These are phyloP conservation scores for Tragelaphus scriptus DNA, from an alignment of 2,113 vertebrate species.

Conservation along the genomic window DNA sequence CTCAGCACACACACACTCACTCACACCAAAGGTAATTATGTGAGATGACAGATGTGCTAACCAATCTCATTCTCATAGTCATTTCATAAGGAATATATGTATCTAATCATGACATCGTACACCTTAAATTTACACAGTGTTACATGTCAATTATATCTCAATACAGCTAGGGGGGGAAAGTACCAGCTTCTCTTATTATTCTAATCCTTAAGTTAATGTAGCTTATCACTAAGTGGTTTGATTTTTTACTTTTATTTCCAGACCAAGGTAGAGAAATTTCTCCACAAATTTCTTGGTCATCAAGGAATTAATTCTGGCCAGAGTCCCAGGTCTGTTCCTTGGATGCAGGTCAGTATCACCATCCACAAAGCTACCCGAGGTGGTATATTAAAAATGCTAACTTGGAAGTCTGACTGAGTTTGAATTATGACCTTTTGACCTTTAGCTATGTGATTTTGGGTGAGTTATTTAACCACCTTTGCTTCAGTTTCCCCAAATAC, in stretches of 20 bases:
- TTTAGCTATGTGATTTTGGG: neutral
- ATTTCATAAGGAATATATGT: neutral
- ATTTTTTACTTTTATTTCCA: neutral
- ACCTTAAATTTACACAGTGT: neutral
- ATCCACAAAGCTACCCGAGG: neutral
- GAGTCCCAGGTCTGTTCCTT: neutral
- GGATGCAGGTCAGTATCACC: neutral
- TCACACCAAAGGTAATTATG: neutral
- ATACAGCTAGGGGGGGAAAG: neutral
- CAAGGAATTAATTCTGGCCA: neutral
- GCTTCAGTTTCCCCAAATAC: neutral
- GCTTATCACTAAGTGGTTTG: neutral
- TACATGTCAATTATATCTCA: neutral
- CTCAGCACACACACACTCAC: neutral
- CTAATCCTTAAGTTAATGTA: neutral
- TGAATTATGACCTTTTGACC: neutral
- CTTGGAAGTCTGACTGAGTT: neutral
- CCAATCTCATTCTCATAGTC: neutral
- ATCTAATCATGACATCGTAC: neutral
- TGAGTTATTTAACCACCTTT: slow-evolving; percentile 7
- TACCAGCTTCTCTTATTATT: neutral
- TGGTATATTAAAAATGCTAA: neutral
- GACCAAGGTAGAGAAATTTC: neutral
- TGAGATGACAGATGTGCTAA: neutral
- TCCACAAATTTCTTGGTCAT: neutral